These are phyloP conservation scores for Dynastes hyllus DNA, from an alignment of 2,888 invertebrate genomes.

Conservation along the genomic window DNA sequence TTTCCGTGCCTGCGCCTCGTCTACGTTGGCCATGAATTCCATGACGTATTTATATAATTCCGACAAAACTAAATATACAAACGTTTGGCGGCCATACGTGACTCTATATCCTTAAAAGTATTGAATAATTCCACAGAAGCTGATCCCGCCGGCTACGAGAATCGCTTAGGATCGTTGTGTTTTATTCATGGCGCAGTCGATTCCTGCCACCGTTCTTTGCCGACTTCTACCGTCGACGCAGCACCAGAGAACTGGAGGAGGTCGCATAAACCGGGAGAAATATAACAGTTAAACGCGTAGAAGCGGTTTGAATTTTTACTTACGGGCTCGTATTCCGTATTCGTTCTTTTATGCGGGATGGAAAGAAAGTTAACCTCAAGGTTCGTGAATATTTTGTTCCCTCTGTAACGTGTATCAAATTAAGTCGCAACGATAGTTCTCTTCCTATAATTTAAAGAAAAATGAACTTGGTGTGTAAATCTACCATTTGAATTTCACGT, in stretches of 20 bases:
- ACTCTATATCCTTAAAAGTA: constrained; percentile 68
- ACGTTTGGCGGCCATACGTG: constrained; percentile 61
- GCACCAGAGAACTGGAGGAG: constrained; percentile 32
- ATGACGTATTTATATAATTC: constrained; percentile 36
- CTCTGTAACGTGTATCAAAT: background rate
- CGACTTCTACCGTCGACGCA: background rate
- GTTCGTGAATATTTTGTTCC: constrained; percentile 6
- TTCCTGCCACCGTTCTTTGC: constrained; percentile 54
- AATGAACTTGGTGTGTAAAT: background rate
- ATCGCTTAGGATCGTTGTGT: constrained; percentile 68
- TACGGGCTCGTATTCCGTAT: constrained; percentile 18
- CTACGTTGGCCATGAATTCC: constrained; percentile 16
- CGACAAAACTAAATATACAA: constrained; percentile 48
- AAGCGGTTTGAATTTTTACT: constrained; percentile 62
- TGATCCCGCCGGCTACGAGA: constrained; percentile 60
- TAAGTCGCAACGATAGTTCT: no score
- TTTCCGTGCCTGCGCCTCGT: constrained; percentile 3
- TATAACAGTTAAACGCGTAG: constrained; percentile 63
- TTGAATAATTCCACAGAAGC: constrained; percentile 67
- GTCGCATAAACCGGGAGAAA: constrained; percentile 66
- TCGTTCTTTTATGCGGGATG: constrained; percentile 10
- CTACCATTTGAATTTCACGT: background rate
- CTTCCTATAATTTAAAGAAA: background rate
- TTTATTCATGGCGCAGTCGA: constrained; percentile 69
- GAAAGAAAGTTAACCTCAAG: background rate